These are phyloP conservation scores for Coregonus sp. DNA, from an alignment of 2,797 vertebrate species.

Conservation along the genomic window DNA sequence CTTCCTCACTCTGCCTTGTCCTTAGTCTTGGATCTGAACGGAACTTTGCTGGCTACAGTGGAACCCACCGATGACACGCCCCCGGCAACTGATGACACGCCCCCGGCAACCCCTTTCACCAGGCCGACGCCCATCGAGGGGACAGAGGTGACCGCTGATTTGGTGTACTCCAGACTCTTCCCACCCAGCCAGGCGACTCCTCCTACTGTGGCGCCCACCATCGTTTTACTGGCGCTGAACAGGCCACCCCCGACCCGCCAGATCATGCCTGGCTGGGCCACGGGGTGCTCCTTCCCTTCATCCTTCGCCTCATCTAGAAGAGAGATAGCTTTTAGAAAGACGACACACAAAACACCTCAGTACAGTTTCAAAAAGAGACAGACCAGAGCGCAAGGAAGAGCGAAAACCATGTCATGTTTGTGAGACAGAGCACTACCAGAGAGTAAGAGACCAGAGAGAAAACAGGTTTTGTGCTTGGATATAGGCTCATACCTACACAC, in stretches of 20 bases:
- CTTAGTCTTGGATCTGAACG: slow-evolving; percentile 77
- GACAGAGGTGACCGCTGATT: slow-evolving; percentile 72
- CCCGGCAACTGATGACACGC: slow-evolving; percentile 75
- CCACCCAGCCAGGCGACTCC: slow-evolving; percentile 81
- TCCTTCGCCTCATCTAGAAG: neutral
- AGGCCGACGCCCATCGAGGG: slow-evolving; percentile 74
- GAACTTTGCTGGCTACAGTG: slow-evolving; percentile 77
- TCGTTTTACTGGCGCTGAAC: slow-evolving; percentile 76
- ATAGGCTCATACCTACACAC: too few relatives aligned
- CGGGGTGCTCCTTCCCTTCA: slow-evolving; percentile 69
- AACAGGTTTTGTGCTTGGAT: too few relatives aligned
- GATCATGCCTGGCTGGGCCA: slow-evolving; percentile 63
- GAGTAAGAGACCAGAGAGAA: neutral
- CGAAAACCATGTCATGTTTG: too few relatives aligned
- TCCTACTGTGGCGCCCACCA: slow-evolving; percentile 76
- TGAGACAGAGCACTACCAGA: too few relatives aligned
- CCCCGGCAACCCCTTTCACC: slow-evolving; percentile 66
- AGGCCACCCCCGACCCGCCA: slow-evolving; percentile 78
- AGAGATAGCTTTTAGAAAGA: neutral
- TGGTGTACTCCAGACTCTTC: slow-evolving; percentile 79
- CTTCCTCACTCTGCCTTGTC: slow-evolving; percentile 79
- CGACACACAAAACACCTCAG: too few relatives aligned
- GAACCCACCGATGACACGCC: slow-evolving; percentile 77
- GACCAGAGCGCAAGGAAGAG: too few relatives aligned
- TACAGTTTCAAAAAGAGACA: too few relatives aligned